Evolutionary conservation across 2,113 vertebrate genomes (phyloP).

Genomic region (Bubo blakistoni): DNA sequence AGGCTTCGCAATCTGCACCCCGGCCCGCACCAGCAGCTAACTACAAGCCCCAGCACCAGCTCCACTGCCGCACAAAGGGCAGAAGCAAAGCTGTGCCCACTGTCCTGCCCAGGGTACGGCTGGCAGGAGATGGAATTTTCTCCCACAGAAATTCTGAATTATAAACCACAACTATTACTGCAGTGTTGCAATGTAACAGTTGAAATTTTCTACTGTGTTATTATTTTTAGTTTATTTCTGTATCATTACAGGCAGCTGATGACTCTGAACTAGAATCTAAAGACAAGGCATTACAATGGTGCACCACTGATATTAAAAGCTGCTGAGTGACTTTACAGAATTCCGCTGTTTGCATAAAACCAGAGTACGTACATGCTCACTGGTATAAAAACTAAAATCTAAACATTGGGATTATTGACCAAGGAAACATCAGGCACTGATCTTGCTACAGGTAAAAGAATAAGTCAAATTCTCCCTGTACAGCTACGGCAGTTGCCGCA

Average conservation of each 20-base stretch:
- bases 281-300: neutral
- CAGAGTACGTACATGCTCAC: neutral
- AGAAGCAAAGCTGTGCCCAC: neutral
- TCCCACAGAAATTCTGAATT: neutral
- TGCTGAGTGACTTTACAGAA: neutral
- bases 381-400: neutral
- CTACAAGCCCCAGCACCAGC: neutral
- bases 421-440: neutral
- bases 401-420: neutral
- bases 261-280: neutral
- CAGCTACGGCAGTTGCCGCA: neutral
- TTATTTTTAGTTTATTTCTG: neutral
- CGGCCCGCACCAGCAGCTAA: neutral
- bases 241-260: neutral
- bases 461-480: neutral
- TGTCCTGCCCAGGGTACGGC: neutral
- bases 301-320: neutral
- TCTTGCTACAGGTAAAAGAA: neutral
- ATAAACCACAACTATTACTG: neutral
- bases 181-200: neutral
- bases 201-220: neutral
- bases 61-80: neutral
- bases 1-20: neutral
- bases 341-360: neutral
- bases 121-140: neutral